Evolutionary conservation across 64 coral and sea anemone species (phyloP), one percentile per base, ranked within the genome.

Genomic region (Stylophora pistillata): DNA sequence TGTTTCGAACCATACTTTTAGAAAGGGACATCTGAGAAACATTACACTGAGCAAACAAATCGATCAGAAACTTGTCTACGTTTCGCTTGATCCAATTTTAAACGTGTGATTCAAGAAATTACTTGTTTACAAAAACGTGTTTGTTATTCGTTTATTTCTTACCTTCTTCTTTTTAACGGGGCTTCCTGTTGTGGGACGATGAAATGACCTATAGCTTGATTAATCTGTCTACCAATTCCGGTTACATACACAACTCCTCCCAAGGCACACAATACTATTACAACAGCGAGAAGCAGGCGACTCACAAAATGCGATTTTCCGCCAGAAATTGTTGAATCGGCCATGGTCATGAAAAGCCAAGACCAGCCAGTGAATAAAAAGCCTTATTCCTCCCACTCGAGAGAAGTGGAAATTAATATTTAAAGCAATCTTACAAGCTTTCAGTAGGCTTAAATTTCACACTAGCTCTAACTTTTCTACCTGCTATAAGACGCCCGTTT

Each of bases 201-300:
- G 1, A 54, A 26, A 5, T 70, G 37, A 15, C 69, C 52, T 53
- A 84, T 41, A 26, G 62, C 62, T 70, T 62, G 33, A 13, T 84
- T 18, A 13, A 84, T 55, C 14, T 53, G 33, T 62, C 33, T 84
- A 25, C 80, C 37, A 10, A 84, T 26, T 52, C 80, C 80, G 16
- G 63, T 78, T 10, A 78, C 21, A 56, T 78, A 78, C 10, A 78
- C 56, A 27, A 78, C 58, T n/a, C 62, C n/a, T 26, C 62, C 62
- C n/a, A 84, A 11, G 53, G 80, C 62, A 54, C 41, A 84, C 2
- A 84, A 53, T 18, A 84, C 62, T 53, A 21, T 47, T 47, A 84
- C n/a, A 69, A 70, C 33, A 15, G 63, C 80, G 2, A 84, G 10
- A 11, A 15, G 10, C 15, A 10, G 18, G 53, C 41, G 66, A 23